phyloP scores from a whole-genome alignment of 2,888 invertebrate genomes.

The Hemistola chrysoprasaria region DNA sequence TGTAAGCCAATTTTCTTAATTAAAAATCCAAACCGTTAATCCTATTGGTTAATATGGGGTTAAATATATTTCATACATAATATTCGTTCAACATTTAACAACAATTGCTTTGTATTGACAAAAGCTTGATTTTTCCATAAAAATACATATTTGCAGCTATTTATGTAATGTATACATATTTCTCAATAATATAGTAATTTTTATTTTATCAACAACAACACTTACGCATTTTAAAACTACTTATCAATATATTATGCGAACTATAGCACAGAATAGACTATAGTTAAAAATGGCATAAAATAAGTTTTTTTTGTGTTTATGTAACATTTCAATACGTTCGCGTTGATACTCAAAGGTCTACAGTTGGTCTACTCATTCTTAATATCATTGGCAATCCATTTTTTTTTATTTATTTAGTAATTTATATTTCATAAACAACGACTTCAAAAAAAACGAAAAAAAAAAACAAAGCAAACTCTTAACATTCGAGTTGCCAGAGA shows the following conservation, averaged over 20 bases:
- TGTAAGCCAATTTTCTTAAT: conserved; percentile 58
- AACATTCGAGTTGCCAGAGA: no score
- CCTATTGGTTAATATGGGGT: conserved; percentile 56
- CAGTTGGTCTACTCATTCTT: conserved; percentile 7
- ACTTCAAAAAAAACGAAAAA: no score
- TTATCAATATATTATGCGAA: conserved; percentile 25
- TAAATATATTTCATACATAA: conserved; percentile 68
- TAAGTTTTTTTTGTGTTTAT: neutral
- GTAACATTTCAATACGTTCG: neutral
- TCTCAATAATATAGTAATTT: conserved; percentile 6
- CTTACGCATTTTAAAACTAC: conserved; percentile 14
- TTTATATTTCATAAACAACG: no score
- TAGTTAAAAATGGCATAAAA: conserved; percentile 11
- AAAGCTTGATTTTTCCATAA: conserved; percentile 27
- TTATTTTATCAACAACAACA: conserved; percentile 21
- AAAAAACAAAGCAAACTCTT: no score
- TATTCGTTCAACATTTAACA: conserved; percentile 71
- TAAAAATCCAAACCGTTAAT: conserved; percentile 50
- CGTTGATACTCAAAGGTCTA: neutral
- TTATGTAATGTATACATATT: conserved; percentile 9
- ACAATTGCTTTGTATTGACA: conserved; percentile 42
- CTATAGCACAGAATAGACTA: no score
- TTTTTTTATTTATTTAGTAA: neutral
- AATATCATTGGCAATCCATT: conserved; percentile 10
- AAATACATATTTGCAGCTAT: conserved; percentile 26